A percentile compares a stretch with the other conserved stretches of the same genome.
These are phyloP conservation scores for Onychorhynchus coronatus DNA, from an alignment of 2,113 vertebrate genomes.

Conservation along the genomic window DNA sequence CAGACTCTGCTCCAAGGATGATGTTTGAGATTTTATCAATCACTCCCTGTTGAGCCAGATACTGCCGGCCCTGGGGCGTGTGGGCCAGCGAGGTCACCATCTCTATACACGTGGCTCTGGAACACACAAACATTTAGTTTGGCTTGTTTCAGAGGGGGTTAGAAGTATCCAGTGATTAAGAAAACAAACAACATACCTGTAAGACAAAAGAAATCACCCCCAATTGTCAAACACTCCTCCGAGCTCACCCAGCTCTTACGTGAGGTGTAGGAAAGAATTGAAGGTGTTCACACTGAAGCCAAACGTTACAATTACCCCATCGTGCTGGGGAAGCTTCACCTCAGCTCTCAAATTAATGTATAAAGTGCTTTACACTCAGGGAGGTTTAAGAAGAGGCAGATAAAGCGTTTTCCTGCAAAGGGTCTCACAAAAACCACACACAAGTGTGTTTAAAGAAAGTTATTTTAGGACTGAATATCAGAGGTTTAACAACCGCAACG, in stretches of 20 bases:
- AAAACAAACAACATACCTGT: fast-evolving
- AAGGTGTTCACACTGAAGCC: fast-evolving
- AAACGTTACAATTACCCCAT: neutral
- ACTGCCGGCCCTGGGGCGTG: slow-evolving; percentile 85
- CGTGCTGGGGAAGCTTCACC: neutral
- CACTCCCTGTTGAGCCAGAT: slow-evolving; percentile 87
- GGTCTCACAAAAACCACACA: neutral
- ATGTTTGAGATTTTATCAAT: slow-evolving; percentile 92
- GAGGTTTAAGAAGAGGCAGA: neutral
- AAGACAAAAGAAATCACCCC: neutral
- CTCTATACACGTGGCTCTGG: slow-evolving; percentile 89
- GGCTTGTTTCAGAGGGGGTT: fast-evolving
- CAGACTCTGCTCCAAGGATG: slow-evolving; percentile 87
- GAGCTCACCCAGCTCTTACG: neutral
- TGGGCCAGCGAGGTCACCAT: slow-evolving; percentile 88
- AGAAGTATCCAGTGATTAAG: fast-evolving
- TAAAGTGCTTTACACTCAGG: neutral
- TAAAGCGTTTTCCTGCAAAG: neutral
- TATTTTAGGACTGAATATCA: neutral
- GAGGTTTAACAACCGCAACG: neutral
- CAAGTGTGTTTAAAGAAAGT: fast-evolving
- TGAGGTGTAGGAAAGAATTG: neutral
- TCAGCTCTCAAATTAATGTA: neutral
- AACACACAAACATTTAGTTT: neutral
- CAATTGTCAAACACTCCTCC: neutral